Percentiles rank a stretch among this genome's conserved stretches.
phyloP scores from a whole-genome alignment of 2,888 invertebrate species.

The Flexamia atlantica region DNA sequence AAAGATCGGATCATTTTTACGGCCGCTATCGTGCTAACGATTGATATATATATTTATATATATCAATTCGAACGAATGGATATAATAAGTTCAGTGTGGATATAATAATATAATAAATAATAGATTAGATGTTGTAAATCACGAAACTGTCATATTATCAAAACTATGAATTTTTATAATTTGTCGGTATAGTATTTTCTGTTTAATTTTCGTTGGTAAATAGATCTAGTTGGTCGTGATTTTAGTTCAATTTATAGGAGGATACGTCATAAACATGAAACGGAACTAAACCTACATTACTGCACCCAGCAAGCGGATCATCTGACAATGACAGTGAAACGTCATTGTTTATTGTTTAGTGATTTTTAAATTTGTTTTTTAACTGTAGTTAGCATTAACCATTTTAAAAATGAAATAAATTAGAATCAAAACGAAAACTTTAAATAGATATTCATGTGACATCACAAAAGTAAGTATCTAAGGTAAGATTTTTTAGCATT shows the following conservation, averaged over 20 bases:
- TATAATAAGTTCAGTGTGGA: too few relatives aligned
- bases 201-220: too few relatives aligned
- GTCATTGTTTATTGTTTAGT: background rate
- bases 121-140: too few relatives aligned
- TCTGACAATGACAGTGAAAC: constrained; percentile 10
- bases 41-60: too few relatives aligned
- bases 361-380: background rate
- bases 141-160: too few relatives aligned
- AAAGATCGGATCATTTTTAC: too few relatives aligned
- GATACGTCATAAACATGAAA: background rate
- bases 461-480: background rate
- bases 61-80: too few relatives aligned
- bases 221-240: background rate
- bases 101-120: too few relatives aligned
- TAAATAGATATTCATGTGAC: background rate
- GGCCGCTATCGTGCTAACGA: too few relatives aligned
- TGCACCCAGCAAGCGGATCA: background rate
- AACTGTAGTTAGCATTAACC: background rate
- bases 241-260: background rate
- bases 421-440: background rate
- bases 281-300: background rate
- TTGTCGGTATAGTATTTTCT: too few relatives aligned
- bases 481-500: background rate
- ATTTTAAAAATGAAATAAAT: background rate
- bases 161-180: too few relatives aligned